A percentile compares a stretch with the other conserved stretches of the same genome.
phyloP scores from a whole-genome alignment of 2,113 vertebrate species.

The Ciconia stormi region DNA sequence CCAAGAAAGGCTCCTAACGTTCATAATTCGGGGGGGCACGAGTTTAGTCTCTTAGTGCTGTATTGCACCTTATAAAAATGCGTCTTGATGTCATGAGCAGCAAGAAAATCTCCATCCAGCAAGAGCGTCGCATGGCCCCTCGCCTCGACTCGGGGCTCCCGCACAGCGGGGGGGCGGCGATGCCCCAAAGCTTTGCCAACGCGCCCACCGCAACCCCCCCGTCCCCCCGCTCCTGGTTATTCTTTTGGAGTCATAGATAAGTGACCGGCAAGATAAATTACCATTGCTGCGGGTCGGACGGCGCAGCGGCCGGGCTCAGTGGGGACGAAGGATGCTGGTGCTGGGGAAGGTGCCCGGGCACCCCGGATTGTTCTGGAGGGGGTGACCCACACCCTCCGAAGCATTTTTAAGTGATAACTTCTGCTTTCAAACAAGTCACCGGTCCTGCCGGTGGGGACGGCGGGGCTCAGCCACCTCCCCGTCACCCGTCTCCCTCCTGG shows the following conservation, averaged over 20 bases:
- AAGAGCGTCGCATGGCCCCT: background rate
- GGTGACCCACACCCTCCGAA: background rate
- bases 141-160: background rate
- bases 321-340: background rate
- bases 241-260: background rate
- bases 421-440: background rate
- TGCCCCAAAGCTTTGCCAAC: background rate
- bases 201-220: background rate
- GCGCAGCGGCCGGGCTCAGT: fast-evolving
- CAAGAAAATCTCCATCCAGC: background rate
- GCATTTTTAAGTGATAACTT: background rate
- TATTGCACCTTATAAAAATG: background rate
- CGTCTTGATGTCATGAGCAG: background rate
- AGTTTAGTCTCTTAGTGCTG: background rate
- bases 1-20: background rate
- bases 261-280: background rate
- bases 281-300: background rate
- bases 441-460: fast-evolving
- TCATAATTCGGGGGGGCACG: background rate
- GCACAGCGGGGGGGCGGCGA: too few relatives aligned
- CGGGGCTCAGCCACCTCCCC: slow-evolving; percentile 1
- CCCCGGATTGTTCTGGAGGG: background rate
- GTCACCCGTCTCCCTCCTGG: slow-evolving; percentile 17
- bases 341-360: background rate
- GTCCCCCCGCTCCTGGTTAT: background rate